Evolutionary conservation across 2,888 invertebrate genomes (phyloP), one percentile per base, ranked within the genome.

Genomic region (Laspeyria flexula): DNA sequence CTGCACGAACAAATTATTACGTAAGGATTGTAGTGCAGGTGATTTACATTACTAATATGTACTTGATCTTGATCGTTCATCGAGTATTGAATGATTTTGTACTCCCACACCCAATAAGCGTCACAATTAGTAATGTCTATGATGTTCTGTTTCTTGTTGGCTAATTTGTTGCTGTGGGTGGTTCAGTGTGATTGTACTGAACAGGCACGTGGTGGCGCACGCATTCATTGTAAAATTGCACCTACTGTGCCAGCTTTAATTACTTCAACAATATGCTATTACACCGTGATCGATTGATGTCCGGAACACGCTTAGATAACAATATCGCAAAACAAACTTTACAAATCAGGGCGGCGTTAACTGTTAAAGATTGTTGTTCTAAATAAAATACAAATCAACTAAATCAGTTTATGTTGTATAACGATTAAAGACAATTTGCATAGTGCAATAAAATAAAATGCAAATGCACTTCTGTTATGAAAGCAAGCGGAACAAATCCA

Each of bases 121-220:
- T 40, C 41, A 37, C 43, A 54, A 58, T 51, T 58, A 63, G 39
- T 51, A 29, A 52, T 43, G 40, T 52, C 29, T 35, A 37, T 52
- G 33, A 50, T 55, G 42, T 48, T 31, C 38, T 55, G 50, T 49
- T 50, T 45, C 56, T 51, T 52, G 47, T 49, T 53, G 47, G 41
- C 43, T 37, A 55, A 57, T 46, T 60, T 33, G 39, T 56, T 54
- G 46, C 43, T 33, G 48, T 57, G 40, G 51, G 49, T 46, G 34
- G 50, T 40, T 43, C 34, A 33, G 41, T 40, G 52, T 55, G 55
- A 56, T 56, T 60, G 65, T 48, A 58, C 51, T 11, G 31, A 46
- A 15, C 31, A 42, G 42, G 77, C 83, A 82, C 78, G 77, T 79
- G 78, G 66, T 45, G 30, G 38, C 48, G 56, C 80, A 76, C 68